Base-by-base conservation (phyloP, 2,113 vertebrate species). In the Piprites chloris region DNA sequence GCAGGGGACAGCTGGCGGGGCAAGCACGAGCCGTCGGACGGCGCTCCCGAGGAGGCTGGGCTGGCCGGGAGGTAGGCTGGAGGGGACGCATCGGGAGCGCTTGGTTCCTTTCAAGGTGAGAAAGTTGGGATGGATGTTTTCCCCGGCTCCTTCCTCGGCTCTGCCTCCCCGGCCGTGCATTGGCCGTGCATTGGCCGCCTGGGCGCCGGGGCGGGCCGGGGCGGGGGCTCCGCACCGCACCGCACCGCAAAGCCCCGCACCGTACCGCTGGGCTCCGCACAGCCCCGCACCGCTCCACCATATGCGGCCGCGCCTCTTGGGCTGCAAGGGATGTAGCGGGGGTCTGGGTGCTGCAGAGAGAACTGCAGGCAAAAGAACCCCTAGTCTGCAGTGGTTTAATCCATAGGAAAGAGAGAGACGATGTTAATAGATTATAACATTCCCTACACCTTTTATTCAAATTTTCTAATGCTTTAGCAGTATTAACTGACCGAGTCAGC, bases 161-260 rank as follows among this genome's bases (percentile, higher is more conserved):
- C 91, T 96, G 89, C 95, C 88, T 67, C 76, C 58, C 78, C 18
- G 86, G 55, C 71, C 33, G 41, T 90, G 76, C 61, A 91, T 93
- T 95, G 86, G 55, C 71, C 33, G 41, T 90, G 76, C 61, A 91
- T 93, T 95, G 91, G 94, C 53, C 59, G 79, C 59, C 53, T 47
- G 30, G 58, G 67, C 87, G 65, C 95, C 93, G 96, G 97, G 98
- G 92, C 85, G 94, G 76, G 83, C 33, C n/a, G 62, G 75, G 79
- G 44, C 35, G 14, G 22, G 30, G 58, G 76, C 76, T 66, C 39
- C 24, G 14, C 33, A 32, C 49, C 47, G 27, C 84, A 63, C 61
- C 69, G 37, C 68, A 1, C 14, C 17, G 8, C 52, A 21, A 8
- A 1, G 12, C 16, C 1, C 47, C 11, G 32, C 37, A 5, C 13